phyloP scores from a whole-genome alignment of 1,140 invertebrate genomes.

The Achatina immaculata region DNA sequence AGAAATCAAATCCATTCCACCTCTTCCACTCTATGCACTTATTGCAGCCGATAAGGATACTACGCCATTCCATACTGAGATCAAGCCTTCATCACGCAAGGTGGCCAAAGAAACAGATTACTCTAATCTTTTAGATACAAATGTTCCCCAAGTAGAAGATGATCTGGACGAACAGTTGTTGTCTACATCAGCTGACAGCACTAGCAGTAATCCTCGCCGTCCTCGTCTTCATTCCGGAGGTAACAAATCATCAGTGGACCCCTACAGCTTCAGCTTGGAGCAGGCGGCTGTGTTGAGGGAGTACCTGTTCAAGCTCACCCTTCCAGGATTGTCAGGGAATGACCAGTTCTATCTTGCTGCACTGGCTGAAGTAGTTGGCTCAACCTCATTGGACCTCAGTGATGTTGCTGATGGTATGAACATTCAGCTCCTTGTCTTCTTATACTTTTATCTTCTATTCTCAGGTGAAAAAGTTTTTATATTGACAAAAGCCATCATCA shows the following conservation, averaged over 20 bases:
- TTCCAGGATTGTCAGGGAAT: conserved; percentile 95
- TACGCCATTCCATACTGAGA: conserved; percentile 57
- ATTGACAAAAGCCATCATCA: too few relatives aligned
- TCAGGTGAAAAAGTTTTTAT: too few relatives aligned
- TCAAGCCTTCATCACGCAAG: conserved; percentile 30
- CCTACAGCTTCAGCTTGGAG: conserved; percentile 66
- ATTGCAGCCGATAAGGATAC: conserved; percentile 90
- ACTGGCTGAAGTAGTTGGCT: conserved; percentile 95
- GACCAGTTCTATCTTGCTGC: conserved; percentile 99
- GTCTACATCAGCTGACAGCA: conserved; percentile 52
- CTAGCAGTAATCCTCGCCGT: conserved; percentile 38
- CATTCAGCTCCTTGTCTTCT: too few relatives aligned
- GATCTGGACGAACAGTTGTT: conserved; percentile 71
- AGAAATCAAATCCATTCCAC: conserved; percentile 95
- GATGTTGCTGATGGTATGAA: conserved; percentile 49
- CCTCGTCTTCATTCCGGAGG: conserved; percentile 27
- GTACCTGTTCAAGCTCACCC: conserved; percentile 93
- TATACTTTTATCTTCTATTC: not conserved
- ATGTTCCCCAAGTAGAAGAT: conserved; percentile 49
- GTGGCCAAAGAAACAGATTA: conserved; percentile 78
- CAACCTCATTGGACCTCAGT: conserved; percentile 67
- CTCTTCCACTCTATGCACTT: conserved; percentile 94
- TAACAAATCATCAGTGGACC: conserved; percentile 16
- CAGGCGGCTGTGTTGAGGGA: conserved; percentile 79
- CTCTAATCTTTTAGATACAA: conserved; percentile 83